Percentiles rank a stretch among this genome's conserved stretches.
These are phyloP conservation scores for Drosophila bifasciata DNA, from an alignment of 1,140 invertebrate genomes.

Conservation along the genomic window DNA sequence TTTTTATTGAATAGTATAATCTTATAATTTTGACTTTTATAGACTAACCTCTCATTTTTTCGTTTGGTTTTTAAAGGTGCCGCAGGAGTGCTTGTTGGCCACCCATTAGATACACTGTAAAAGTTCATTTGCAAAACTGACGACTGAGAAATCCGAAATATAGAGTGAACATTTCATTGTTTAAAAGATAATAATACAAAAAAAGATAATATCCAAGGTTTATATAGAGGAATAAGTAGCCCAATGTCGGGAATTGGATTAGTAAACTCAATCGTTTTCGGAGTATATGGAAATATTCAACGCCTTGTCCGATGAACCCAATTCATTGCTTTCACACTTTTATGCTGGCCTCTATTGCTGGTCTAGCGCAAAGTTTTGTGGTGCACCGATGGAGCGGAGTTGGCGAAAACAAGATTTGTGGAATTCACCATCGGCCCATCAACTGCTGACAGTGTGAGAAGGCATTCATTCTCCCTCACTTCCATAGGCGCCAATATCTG, in stretches of 20 bases:
- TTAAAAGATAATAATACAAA: constrained; percentile 89
- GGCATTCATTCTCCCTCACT: too few relatives aligned
- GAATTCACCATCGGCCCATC: constrained; percentile 85
- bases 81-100: constrained; percentile 93
- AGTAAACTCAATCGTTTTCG: constrained; percentile 96
- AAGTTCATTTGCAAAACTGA: constrained; percentile 94
- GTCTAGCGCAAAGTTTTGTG: constrained; percentile 92
- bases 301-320: constrained; percentile 86
- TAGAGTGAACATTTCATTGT: constrained; percentile 91
- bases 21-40: too few relatives aligned
- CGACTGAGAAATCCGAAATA: constrained; percentile 89
- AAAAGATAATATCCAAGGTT: constrained; percentile 90
- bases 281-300: constrained; percentile 92
- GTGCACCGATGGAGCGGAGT: constrained; percentile 93
- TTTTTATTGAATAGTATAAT: too few relatives aligned
- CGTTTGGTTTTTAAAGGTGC: constrained; percentile 87
- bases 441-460: too few relatives aligned
- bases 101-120: constrained; percentile 96
- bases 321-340: constrained; percentile 88
- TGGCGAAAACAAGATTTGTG: constrained; percentile 91
- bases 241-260: constrained; percentile 93
- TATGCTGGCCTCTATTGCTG: constrained; percentile 90
- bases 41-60: too few relatives aligned
- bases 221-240: constrained; percentile 93
- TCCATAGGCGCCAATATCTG: too few relatives aligned